Conservation (phyloP, 2,113 vertebrate genomes). For the Phoxinus phoxinus region DNA sequence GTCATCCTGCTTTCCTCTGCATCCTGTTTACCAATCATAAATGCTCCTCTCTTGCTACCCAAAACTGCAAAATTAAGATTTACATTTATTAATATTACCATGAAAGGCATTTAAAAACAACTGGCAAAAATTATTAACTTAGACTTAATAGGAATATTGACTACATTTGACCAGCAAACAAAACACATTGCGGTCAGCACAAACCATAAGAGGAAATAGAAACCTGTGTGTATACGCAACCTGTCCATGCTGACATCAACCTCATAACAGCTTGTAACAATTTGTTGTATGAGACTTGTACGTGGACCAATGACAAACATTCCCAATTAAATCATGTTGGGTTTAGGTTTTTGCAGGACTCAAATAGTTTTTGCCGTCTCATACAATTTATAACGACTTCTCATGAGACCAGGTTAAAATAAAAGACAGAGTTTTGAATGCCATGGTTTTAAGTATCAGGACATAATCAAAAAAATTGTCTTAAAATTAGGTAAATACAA, state of each 20-base stretch:
- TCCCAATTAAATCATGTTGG: neutral
- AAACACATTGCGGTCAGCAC: neutral
- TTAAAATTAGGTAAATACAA: too few species aligned
- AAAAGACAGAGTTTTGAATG: too few species aligned
- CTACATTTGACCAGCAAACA: neutral
- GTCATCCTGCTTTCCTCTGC: slow-evolving; percentile 26
- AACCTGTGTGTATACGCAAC: neutral
- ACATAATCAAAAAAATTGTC: too few species aligned
- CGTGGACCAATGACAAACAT: neutral
- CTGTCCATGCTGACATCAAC: neutral
- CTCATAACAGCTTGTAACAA: neutral
- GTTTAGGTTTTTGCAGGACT: neutral
- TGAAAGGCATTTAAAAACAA: neutral
- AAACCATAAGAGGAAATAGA: neutral
- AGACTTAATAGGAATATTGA: neutral
- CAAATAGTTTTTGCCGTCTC: neutral
- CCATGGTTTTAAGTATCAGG: too few species aligned
- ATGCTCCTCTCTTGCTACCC: neutral
- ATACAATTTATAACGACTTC: neutral
- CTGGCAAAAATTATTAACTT: neutral
- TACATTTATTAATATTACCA: neutral
- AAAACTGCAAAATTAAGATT: neutral
- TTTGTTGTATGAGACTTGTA: too few species aligned
- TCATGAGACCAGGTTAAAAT: neutral
- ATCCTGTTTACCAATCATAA: slow-evolving; percentile 38